Evolutionary conservation across 2,888 invertebrate genomes (phyloP), one percentile per base, ranked within the genome.

Genomic region (Hypomecis punctinalis): DNA sequence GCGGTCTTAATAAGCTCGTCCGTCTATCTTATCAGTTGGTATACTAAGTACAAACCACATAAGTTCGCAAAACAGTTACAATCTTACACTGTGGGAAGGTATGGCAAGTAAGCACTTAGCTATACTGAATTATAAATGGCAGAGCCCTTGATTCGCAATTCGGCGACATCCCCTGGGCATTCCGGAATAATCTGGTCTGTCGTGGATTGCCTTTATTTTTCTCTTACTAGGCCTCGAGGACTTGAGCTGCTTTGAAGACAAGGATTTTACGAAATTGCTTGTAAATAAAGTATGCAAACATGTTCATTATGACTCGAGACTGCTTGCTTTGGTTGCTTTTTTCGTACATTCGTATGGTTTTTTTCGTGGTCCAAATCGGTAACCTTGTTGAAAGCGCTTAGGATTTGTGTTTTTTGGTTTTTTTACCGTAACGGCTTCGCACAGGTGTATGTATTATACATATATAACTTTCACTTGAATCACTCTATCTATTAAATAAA

Each of bases 51-150:
- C 23, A 23, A 33, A 47, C 8, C 6, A 35, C 13, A 39, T 40
- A 6, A 36, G 13, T 47, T 13, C 8, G 8, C 9, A 61, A 11
- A 53, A 37, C 7, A 45, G 43, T 51, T 7, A 59, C 33, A 49
- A 51, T 51, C 46, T 39, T 54, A 35, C 51, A 48, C 57, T 66
- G 65, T 57, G 61, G 60, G 37, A 63, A 68, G 61, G 68, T 57
- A 66, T 55, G 61, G 61, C 58, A 66, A 71, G 66, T 62, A 60
- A 65, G 66, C 75, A 74, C 73, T 76, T 76, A 76, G 71, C 73
- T 66, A 68, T 54, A 55, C 68, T 81, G 82, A 81, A 80, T 81
- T 75, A 81, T 81, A 74, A 75, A 81, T 79, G 75, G 66, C 64
- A 47, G 70, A 71, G 69, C 66, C 73, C 77, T 75, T 72, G 72